These are phyloP conservation scores for Illadopsis cleaveri DNA, from an alignment of 2,113 vertebrate genomes.

Conservation along the genomic window DNA sequence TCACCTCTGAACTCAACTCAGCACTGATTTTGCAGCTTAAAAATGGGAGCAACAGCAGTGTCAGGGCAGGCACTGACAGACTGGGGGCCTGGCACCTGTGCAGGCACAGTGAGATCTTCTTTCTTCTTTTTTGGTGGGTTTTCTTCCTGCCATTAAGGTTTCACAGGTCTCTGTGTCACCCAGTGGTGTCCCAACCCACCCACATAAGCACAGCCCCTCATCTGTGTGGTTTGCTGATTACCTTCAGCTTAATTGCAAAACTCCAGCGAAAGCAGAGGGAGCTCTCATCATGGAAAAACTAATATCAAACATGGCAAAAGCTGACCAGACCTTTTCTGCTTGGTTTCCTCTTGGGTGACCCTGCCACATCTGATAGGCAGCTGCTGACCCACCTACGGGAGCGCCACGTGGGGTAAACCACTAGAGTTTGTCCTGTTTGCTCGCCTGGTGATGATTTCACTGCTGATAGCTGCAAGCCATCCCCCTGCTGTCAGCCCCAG, in stretches of 20 bases:
- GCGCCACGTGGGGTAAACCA: fast-evolving
- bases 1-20: neutral
- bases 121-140: neutral
- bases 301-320: neutral
- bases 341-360: neutral
- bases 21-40: neutral
- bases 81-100: neutral
- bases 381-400: neutral
- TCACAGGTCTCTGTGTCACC: neutral
- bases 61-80: fast-evolving
- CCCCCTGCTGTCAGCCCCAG: neutral
- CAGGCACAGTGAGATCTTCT: neutral
- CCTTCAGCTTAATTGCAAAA: neutral
- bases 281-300: neutral
- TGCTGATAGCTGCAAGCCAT: neutral
- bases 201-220: neutral
- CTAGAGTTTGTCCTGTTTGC: constrained; percentile 4
- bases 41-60: neutral
- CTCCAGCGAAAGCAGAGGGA: neutral
- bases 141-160: neutral
- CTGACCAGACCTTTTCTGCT: neutral
- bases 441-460: neutral
- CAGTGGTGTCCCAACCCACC: neutral
- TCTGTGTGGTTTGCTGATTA: neutral
- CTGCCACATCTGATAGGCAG: constrained; percentile 36